Percentiles rank a stretch among this genome's conserved stretches.
These are phyloP conservation scores for Anthopleura xanthogrammica DNA, from an alignment of 92 coral and sea anemone species.

Conservation along the genomic window DNA sequence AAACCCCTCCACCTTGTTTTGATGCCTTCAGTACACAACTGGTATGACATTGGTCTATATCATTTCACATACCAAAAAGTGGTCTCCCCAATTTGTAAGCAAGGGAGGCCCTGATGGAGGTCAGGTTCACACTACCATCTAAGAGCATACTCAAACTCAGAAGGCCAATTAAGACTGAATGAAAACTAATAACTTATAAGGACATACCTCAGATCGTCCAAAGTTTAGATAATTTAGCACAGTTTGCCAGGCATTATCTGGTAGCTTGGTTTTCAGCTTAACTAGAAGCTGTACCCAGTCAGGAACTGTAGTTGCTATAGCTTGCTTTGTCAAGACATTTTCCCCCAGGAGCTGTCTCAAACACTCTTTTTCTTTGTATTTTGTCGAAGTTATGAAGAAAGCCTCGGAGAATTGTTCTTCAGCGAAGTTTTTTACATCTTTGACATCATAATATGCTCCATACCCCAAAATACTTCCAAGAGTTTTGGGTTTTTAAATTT, in stretches of 20 bases:
- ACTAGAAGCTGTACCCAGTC: conserved; percentile 3
- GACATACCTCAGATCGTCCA: background rate
- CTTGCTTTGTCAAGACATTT: background rate
- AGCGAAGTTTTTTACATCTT: background rate
- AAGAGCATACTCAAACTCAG: background rate
- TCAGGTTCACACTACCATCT: background rate
- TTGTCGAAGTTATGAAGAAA: background rate
- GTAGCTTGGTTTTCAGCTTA: conserved; percentile 1
- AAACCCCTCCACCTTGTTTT: background rate
- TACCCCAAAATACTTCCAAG: conserved; percentile 5
- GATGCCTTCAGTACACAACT: background rate
- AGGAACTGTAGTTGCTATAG: background rate
- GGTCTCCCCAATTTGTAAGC: conserved; percentile 7
- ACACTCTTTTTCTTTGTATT: conserved; percentile 2
- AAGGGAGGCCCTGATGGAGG: background rate
- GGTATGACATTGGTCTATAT: background rate
- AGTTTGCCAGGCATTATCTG: conserved; percentile 5
- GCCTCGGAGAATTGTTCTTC: background rate
- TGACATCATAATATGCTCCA: background rate
- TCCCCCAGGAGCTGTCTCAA: background rate
- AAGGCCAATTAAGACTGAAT: background rate
- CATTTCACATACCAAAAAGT: conserved; percentile 29
- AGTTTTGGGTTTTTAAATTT: background rate
- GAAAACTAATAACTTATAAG: background rate
- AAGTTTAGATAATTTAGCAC: conserved; percentile 2